phyloP scores from a whole-genome alignment of 2,113 vertebrate genomes.

The Gymnorhina tibicen region DNA sequence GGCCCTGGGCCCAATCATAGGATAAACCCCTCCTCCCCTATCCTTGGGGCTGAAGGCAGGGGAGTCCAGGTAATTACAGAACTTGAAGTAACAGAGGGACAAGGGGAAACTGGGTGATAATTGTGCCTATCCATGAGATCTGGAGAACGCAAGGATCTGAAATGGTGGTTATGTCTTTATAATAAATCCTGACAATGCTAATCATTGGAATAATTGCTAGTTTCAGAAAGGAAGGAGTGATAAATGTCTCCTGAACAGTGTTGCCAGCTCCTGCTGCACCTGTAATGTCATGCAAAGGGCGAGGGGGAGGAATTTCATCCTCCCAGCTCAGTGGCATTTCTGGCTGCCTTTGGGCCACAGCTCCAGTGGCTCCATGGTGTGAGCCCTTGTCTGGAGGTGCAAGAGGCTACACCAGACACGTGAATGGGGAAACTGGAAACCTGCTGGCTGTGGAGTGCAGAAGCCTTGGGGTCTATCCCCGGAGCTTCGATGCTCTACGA shows the following conservation, averaged over 20 bases:
- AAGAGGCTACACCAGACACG: rapidly evolving
- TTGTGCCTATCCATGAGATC: neutral
- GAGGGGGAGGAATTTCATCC: neutral
- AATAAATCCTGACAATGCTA: neutral
- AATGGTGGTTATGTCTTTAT: neutral
- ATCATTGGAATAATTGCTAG: slow-evolving; percentile 12
- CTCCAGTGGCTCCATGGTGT: neutral
- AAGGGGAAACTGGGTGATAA: neutral
- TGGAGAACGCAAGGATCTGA: neutral
- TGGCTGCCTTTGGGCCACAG: neutral
- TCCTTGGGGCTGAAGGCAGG: neutral
- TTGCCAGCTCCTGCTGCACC: neutral
- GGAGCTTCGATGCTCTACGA: neutral
- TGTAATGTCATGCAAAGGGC: neutral
- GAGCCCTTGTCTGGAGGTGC: neutral
- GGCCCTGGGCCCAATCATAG: neutral
- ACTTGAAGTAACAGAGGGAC: neutral
- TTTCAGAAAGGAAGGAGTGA: slow-evolving; percentile 2
- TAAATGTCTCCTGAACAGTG: neutral
- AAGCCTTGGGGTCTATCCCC: neutral
- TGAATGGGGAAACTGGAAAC: neutral
- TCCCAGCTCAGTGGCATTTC: neutral
- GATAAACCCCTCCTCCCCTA: neutral
- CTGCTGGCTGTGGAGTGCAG: neutral
- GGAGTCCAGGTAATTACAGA: neutral